These are phyloP conservation scores for Beris chalybata DNA, from an alignment of 2,888 invertebrate genomes.

Conservation along the genomic window DNA sequence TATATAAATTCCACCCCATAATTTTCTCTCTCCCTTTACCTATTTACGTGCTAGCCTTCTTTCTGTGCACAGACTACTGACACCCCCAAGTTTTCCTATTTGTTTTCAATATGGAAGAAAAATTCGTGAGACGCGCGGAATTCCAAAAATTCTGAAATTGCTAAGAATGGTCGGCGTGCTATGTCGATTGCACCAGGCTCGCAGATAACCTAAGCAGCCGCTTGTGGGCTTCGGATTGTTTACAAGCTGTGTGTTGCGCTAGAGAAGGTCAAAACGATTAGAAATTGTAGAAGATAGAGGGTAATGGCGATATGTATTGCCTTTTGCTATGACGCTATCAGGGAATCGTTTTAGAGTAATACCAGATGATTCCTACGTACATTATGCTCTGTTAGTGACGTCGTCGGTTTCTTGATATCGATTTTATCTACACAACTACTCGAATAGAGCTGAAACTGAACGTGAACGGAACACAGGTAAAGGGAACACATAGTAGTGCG, in stretches of 20 bases:
- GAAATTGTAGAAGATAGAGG: background rate
- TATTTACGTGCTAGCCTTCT: conserved; percentile 5
- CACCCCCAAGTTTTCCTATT: background rate
- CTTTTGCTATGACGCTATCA: too few relatives aligned
- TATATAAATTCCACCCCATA: background rate
- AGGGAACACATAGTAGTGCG: too few relatives aligned
- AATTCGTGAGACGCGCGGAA: conserved; percentile 38
- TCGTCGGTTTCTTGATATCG: too few relatives aligned
- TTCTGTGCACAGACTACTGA: too few relatives aligned
- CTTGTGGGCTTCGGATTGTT: background rate
- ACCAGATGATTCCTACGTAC: too few relatives aligned
- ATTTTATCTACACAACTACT: too few relatives aligned
- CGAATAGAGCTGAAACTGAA: too few relatives aligned
- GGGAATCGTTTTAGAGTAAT: too few relatives aligned
- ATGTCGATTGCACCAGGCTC: background rate
- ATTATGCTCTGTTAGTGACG: too few relatives aligned
- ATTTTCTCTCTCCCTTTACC: too few relatives aligned
- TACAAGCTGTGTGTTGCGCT: background rate
- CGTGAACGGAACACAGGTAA: too few relatives aligned
- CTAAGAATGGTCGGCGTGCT: conserved; percentile 50
- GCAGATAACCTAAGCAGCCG: background rate
- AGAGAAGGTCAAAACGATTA: background rate
- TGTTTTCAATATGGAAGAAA: too few relatives aligned
- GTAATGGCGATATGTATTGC: background rate
- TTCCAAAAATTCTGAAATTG: conserved; percentile 53